Evolutionary conservation across 2,888 invertebrate species (phyloP).

Genomic region (Meteorus colon): DNA sequence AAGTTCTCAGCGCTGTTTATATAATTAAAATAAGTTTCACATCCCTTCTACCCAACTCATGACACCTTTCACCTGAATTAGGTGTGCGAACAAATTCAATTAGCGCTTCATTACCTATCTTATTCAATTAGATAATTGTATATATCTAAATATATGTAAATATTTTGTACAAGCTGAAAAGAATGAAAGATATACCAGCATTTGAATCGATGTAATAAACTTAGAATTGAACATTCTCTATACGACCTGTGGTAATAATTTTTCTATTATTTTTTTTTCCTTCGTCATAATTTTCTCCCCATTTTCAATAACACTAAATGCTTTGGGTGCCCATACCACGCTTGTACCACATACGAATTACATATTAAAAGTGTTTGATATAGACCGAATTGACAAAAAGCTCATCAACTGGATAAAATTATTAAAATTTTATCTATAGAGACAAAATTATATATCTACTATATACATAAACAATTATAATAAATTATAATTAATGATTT

Average conservation of each 20-base stretch:
- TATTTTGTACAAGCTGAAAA: slow-evolving; percentile 1
- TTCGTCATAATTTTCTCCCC: neutral
- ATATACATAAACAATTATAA: too few relatives aligned
- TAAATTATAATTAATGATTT: too few relatives aligned
- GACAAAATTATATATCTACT: too few relatives aligned
- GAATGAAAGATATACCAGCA: neutral
- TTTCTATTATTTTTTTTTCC: neutral
- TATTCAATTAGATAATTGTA: slow-evolving; percentile 10
- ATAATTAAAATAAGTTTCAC: neutral
- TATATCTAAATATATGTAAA: neutral
- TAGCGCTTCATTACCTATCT: slow-evolving; percentile 24
- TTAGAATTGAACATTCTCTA: neutral
- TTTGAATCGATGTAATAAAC: neutral
- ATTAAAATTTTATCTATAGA: neutral
- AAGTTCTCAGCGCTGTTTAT: neutral
- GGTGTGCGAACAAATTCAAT: slow-evolving; percentile 27
- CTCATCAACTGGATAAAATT: neutral
- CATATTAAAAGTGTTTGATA: slow-evolving; percentile 7
- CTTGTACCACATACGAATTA: slow-evolving; percentile 16
- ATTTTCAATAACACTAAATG: neutral
- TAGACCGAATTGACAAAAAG: neutral
- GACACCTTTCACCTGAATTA: neutral
- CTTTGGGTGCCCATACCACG: neutral
- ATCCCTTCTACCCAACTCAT: neutral
- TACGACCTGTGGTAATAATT: neutral